Conservation (phyloP, 2,888 invertebrate species). For the Drosophila kokeensis region DNA sequence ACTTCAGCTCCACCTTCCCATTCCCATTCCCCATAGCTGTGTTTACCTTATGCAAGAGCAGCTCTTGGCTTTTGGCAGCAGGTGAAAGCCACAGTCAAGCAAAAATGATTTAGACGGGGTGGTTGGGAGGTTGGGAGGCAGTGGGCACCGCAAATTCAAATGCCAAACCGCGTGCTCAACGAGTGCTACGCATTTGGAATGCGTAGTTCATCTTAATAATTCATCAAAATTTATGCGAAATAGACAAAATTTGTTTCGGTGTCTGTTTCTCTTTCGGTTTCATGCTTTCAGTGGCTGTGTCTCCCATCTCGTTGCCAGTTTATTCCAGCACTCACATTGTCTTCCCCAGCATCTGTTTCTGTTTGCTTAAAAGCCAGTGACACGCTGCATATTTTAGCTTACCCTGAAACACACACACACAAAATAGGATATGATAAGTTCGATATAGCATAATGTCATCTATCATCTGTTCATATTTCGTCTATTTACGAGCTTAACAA, state of each 20-base stretch:
- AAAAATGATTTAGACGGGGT: background rate
- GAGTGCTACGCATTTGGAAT: conserved; percentile 43
- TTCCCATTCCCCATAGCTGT: background rate
- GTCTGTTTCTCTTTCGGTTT: conserved; percentile 3
- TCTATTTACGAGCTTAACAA: background rate
- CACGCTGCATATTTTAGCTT: conserved; percentile 27
- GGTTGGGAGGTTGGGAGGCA: background rate
- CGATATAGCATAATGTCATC: background rate
- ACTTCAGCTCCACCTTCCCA: background rate
- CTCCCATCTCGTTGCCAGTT: conserved; percentile 20
- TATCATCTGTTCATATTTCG: background rate
- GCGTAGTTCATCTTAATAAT: conserved; percentile 72
- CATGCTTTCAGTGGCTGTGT: background rate
- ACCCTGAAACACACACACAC: conserved; percentile 10
- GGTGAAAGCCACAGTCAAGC: conserved; percentile 21
- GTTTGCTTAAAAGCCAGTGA: conserved; percentile 8
- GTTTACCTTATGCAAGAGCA: conserved; percentile 58
- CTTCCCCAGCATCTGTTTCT: conserved; percentile 29
- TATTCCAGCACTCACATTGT: conserved; percentile 11
- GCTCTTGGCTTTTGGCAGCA: conserved; percentile 28
- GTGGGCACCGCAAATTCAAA: conserved; percentile 49
- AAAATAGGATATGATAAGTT: background rate
- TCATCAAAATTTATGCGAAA: conserved; percentile 75
- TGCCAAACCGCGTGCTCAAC: conserved; percentile 41
- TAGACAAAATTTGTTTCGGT: conserved; percentile 57